These are phyloP conservation scores for Pentalonia nigronervosa DNA, from an alignment of 1,140 invertebrate species.

Conservation along the genomic window DNA sequence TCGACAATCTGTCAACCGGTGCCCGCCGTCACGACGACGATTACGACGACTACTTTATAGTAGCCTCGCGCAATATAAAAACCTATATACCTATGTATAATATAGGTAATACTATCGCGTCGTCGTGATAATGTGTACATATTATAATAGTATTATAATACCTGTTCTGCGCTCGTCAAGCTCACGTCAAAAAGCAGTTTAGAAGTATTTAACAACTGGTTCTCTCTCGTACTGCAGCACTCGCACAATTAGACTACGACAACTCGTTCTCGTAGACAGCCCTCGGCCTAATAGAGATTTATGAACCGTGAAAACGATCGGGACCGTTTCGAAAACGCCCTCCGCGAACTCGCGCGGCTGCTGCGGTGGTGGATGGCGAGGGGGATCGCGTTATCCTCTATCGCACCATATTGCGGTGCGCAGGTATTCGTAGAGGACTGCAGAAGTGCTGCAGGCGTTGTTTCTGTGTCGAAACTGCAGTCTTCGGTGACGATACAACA, in stretches of 20 bases:
- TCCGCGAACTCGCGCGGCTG: not conserved
- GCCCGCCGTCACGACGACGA: not conserved
- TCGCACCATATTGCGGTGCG: not conserved
- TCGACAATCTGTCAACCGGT: constrained; percentile 56
- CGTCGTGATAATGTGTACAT: not conserved
- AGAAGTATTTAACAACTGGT: constrained; percentile 55
- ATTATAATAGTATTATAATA: constrained; percentile 21
- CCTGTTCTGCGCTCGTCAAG: constrained; percentile 49
- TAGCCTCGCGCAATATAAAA: not conserved
- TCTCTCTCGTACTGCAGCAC: not conserved
- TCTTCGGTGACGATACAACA: not conserved
- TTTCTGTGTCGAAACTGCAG: not conserved
- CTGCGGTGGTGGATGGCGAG: not conserved
- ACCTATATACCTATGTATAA: not conserved
- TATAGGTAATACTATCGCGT: not conserved
- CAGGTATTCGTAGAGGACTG: not conserved
- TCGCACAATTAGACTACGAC: constrained; percentile 49
- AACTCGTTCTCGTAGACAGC: constrained; percentile 54
- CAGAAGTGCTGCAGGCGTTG: not conserved
- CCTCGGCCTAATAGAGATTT: constrained; percentile 54
- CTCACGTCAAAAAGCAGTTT: constrained; percentile 54
- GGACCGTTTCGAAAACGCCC: constrained; percentile 48
- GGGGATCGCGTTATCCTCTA: not conserved
- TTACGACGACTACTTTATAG: not conserved
- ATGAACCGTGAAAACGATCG: constrained; percentile 57